Conservation (phyloP, 2,888 invertebrate genomes). For the Lasioglossum leucozonium region DNA sequence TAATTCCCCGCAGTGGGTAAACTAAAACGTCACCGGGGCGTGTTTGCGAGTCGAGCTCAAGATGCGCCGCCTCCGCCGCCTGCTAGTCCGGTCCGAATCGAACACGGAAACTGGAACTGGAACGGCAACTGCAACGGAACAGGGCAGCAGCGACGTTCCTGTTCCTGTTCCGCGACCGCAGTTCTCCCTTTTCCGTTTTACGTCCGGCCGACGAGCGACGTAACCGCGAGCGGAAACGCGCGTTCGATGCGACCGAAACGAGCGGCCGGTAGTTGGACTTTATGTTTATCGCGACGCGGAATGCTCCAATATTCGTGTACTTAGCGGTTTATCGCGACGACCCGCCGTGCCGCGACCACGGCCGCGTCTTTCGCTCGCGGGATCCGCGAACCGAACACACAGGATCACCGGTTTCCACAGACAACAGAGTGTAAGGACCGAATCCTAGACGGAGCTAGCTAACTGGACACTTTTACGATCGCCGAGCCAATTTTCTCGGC, state of each 20-base stretch:
- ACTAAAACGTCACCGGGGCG: background rate
- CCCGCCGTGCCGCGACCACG: background rate
- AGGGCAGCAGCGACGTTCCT: background rate
- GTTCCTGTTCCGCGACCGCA: background rate
- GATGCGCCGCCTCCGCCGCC: background rate
- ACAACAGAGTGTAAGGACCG: background rate
- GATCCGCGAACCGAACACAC: background rate
- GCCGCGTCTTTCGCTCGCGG: background rate
- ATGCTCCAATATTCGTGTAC: slow-evolving; percentile 31
- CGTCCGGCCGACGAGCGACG: slow-evolving; percentile 11
- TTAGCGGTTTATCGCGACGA: slow-evolving; percentile 25
- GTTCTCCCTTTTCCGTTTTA: slow-evolving; percentile 10
- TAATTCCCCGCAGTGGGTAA: too few relatives aligned
- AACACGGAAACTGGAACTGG: background rate
- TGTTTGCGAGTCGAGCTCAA: background rate
- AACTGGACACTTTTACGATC: slow-evolving; percentile 34
- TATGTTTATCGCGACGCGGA: slow-evolving; percentile 40
- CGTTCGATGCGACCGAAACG: slow-evolving; percentile 18
- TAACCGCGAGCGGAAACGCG: slow-evolving; percentile 1
- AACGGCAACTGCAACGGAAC: background rate
- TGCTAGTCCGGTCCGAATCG: background rate
- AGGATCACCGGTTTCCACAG: background rate
- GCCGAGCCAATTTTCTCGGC: slow-evolving; percentile 18
- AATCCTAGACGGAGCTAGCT: background rate
- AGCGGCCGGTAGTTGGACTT: slow-evolving; percentile 19